Conservation (phyloP, 2,888 invertebrate species). For the Ditula angustiorana region DNA sequence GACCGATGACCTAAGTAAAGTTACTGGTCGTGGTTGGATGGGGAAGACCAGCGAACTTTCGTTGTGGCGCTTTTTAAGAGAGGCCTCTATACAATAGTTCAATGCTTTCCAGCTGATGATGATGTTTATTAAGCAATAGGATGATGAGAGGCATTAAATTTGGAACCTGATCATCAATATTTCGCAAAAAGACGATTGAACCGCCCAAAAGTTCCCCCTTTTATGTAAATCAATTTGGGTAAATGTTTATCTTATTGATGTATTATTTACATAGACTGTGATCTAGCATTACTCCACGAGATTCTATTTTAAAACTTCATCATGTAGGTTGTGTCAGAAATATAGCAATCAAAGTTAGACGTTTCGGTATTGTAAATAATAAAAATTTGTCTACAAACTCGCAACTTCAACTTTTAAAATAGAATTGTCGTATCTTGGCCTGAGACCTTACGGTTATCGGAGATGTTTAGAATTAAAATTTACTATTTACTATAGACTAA, state of each 20-base stretch:
- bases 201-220: conserved; percentile 45
- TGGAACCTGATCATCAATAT: no score
- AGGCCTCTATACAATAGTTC: no score
- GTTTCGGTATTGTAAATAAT: conserved; percentile 28
- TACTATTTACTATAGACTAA: conserved; percentile 25
- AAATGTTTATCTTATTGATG: conserved; percentile 72
- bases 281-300: conserved; percentile 82
- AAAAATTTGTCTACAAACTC: conserved; percentile 20
- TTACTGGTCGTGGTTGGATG: no score
- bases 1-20: no score
- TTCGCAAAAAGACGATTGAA: background rate
- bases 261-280: conserved; percentile 84
- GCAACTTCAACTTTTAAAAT: conserved; percentile 63
- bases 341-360: conserved; percentile 17
- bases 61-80: no score
- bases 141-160: no score
- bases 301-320: conserved; percentile 77
- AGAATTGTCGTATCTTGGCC: conserved; percentile 76
- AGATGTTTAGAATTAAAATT: conserved; percentile 32
- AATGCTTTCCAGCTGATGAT: no score
- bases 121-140: no score
- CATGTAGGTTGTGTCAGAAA: conserved; percentile 38
- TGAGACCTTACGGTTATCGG: conserved; percentile 63
- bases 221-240: conserved; percentile 63
- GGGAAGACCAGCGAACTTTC: no score